Conservation (phyloP, 2,113 vertebrate genomes). For the Gobius niger region DNA sequence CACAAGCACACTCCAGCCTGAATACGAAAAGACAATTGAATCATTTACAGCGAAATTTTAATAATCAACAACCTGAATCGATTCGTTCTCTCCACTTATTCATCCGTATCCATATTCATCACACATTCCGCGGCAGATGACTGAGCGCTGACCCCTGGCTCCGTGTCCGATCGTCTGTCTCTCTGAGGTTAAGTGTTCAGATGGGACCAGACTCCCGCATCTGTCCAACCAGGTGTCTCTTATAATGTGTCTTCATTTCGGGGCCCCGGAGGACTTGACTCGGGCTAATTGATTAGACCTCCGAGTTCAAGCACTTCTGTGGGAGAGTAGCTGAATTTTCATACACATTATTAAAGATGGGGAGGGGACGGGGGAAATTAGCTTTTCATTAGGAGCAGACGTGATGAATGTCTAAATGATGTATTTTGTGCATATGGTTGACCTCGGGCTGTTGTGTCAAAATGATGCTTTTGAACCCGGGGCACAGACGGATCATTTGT, state of each 20-base stretch:
- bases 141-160: constrained; percentile 12
- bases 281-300: constrained; percentile 36
- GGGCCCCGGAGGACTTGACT: constrained; percentile 33
- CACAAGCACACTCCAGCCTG: too few relatives aligned
- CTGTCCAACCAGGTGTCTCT: constrained; percentile 46
- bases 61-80: too few relatives aligned
- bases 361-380: constrained; percentile 3
- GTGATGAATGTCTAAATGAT: constrained; percentile 26
- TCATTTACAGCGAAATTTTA: too few relatives aligned
- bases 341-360: constrained; percentile 13
- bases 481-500: too few relatives aligned
- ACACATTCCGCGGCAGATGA: constrained; percentile 14
- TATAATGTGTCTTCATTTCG: constrained; percentile 25
- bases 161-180: constrained; percentile 10
- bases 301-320: constrained; percentile 28
- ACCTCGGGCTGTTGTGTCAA: constrained; percentile 20
- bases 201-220: constrained; percentile 33
- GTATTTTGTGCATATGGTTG: constrained; percentile 12
- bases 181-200: constrained; percentile 37
- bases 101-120: not conserved
- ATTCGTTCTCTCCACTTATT: too few relatives aligned
- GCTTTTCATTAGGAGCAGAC: constrained; percentile 30
- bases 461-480: not conserved
- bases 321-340: constrained; percentile 10
- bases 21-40: too few relatives aligned